Evolutionary conservation across 2,888 invertebrate species (phyloP).

Genomic region (Punctoribates punctum): DNA sequence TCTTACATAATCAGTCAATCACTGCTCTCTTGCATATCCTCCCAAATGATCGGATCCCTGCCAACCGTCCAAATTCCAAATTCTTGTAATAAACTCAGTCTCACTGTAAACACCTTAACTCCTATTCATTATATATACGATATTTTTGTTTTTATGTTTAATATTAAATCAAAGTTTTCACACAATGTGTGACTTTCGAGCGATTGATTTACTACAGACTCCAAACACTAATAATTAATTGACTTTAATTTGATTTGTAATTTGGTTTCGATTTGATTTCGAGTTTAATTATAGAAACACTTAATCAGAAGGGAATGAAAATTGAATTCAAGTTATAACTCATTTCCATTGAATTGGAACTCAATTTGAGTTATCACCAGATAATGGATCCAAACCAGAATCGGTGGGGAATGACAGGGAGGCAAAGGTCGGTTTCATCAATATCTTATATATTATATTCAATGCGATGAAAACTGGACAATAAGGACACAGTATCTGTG

Average conservation of each 20-base stretch:
- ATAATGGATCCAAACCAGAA: background rate
- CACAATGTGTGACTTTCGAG: slow-evolving; percentile 16
- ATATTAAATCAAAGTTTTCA: background rate
- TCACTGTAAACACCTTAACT: background rate
- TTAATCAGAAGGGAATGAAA: background rate
- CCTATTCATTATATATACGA: background rate
- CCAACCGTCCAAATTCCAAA: background rate
- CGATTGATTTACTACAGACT: slow-evolving; percentile 11
- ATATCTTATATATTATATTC: slow-evolving; percentile 9
- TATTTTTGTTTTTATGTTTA: slow-evolving; percentile 17
- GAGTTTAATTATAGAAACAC: background rate
- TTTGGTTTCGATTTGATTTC: background rate
- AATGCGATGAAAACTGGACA: slow-evolving; percentile 18
- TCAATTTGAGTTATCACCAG: background rate
- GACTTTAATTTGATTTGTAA: background rate
- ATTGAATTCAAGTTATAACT: background rate
- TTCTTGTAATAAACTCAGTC: too few relatives aligned
- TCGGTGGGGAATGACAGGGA: background rate
- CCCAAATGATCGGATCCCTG: background rate
- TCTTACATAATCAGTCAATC: slow-evolving; percentile 31
- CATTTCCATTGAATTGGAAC: background rate
- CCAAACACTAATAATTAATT: background rate
- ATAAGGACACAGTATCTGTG: background rate
- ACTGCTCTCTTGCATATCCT: background rate
- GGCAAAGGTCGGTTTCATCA: slow-evolving; percentile 1